Evolutionary conservation across 2,888 invertebrate species (phyloP), one percentile per base, ranked within the genome.

Genomic region (Barypeithes pellucidus): DNA sequence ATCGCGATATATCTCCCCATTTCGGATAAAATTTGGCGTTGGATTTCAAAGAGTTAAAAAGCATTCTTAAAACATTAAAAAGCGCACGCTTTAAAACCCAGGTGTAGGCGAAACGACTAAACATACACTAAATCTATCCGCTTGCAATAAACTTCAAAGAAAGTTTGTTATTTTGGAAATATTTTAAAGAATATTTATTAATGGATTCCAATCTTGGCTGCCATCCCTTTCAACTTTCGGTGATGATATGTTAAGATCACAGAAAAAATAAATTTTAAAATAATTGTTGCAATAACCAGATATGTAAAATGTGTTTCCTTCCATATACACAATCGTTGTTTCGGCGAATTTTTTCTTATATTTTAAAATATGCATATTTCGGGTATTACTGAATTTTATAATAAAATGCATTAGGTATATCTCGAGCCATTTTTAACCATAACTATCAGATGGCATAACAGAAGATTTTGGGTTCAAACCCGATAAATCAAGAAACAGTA

Each of bases 111-210:
- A 50, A 50, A 50, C 50, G 50, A 24, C 50, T n/a, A 22, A 22
- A 18, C 24, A 14, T 11, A 11, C 11, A 57, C 54, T 33, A 57
- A 57, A 57, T 33, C 33, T 33, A 33, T 57, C 54, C 16, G 18
- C 16, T 18, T 33, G 54, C 54, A 33, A 16, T 57, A 18, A 57
- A 57, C 16, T 57, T 57, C 54, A 57, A 57, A 57, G 33, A 16
- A 57, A 9, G 14, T 18, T 57, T 16, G 33, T 50, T 50, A n/a
- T 22, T 50, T 39, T 20, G 22, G 50, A n/a, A 22, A 24, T 12
- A 24, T 50, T 22, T 50, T 50, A 24, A 22, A 22, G 22, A n/a
- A 22, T 12, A 50, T 22, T 50, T 24, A 50, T 24, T 50, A n/a
- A 9, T 5, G n/a, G 12, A 24, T n/a, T 29, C 29, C 29, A 29